phyloP scores from a whole-genome alignment of 2,797 vertebrate genomes.

The Propithecus perrieri region DNA sequence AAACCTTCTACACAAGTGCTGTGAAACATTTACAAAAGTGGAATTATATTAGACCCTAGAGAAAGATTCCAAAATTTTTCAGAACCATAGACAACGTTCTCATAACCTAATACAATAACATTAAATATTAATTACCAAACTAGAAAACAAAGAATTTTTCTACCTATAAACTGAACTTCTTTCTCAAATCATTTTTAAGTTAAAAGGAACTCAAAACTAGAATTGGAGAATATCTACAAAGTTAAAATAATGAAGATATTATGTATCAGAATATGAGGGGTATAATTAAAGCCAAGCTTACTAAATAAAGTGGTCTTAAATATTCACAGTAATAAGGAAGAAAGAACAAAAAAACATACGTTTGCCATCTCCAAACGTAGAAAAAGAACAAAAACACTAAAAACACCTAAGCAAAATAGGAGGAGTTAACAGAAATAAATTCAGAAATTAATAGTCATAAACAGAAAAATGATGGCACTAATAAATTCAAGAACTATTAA shows the following conservation, averaged over 20 bases:
- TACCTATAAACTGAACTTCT: not conserved
- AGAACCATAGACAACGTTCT: not conserved
- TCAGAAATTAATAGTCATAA: slow-evolving; percentile 5
- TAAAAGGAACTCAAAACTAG: slow-evolving; percentile 28
- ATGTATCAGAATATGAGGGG: not conserved
- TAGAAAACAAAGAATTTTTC: slow-evolving; percentile 39
- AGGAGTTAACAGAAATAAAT: slow-evolving; percentile 6
- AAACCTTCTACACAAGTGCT: not conserved
- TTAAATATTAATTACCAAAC: slow-evolving; percentile 3
- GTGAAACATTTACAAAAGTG: not conserved
- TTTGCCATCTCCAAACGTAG: not conserved
- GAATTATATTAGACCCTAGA: not conserved
- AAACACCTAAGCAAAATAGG: not conserved
- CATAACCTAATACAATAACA: not conserved
- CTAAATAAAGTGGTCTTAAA: not conserved
- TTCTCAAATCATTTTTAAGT: not conserved
- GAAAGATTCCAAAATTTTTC: not conserved
- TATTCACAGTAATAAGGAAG: not conserved
- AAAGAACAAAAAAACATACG: not conserved
- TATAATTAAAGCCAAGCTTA: not conserved
- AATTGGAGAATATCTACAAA: not conserved
- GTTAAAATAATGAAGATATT: slow-evolving; percentile 1
- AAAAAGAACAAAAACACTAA: not conserved
- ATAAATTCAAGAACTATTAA: slow-evolving; percentile 22
- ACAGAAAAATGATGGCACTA: slow-evolving; percentile 27